Evolutionary conservation across 2,113 vertebrate genomes (phyloP).

Genomic region (Lepus timidus): DNA sequence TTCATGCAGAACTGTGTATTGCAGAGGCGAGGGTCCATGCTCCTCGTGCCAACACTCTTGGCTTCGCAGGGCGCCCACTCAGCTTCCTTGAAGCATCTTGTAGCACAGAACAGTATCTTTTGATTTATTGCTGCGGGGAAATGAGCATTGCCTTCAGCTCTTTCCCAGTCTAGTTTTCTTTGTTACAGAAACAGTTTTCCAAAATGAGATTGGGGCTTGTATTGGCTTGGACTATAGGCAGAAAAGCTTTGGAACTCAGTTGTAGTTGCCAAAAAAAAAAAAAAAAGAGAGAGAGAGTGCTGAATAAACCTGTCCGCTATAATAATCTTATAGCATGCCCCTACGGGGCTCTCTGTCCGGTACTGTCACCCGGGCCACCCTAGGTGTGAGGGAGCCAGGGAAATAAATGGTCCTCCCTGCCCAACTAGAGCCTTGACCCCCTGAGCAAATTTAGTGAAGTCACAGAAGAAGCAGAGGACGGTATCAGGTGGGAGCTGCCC

Average conservation of each 20-base stretch:
- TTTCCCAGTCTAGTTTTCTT: slow-evolving; percentile 31
- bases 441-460: slow-evolving; percentile 29
- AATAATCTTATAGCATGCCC: neutral
- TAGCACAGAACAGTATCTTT: slow-evolving; percentile 54
- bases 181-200: slow-evolving; percentile 18
- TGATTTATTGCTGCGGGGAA: slow-evolving; percentile 47
- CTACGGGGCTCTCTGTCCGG: neutral
- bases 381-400: neutral
- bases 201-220: neutral
- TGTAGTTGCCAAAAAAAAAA: neutral
- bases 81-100: slow-evolving; percentile 36
- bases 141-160: neutral
- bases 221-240: neutral
- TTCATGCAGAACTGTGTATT: slow-evolving; percentile 49
- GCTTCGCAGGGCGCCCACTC: slow-evolving; percentile 13
- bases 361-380: neutral
- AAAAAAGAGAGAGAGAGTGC: neutral
- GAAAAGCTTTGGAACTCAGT: neutral
- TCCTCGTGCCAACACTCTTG: slow-evolving; percentile 16
- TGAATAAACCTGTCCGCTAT: neutral
- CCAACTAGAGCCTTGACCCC: neutral
- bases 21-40: slow-evolving; percentile 39
- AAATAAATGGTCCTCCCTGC: neutral
- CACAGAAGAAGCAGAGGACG: neutral
- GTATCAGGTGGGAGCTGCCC: neutral